Base-by-base conservation (phyloP, 2,797 vertebrate species). In the Oreonectes daqikongensis region DNA sequence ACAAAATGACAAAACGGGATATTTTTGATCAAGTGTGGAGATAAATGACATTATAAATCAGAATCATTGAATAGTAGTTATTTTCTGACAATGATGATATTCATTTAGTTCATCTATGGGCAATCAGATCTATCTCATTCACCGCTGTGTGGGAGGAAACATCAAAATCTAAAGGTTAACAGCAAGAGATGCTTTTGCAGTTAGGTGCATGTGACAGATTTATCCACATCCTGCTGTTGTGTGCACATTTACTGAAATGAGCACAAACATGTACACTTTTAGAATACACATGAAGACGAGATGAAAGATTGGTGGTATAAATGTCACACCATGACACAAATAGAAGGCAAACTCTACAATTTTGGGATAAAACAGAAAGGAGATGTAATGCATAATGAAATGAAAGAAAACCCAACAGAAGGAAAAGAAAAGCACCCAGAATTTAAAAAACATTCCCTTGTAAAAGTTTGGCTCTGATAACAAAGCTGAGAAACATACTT, bases 141-240 rank as follows among this genome's bases (percentile, higher is more conserved):
- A 64, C 35, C 57, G 82, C 73, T 80, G 84, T 86, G 59, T 83
- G 67, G 75, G 74, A 64, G 40, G 74, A 70, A 30, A 10, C 46
- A 55, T 60, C 17, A 42, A 53, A 46, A 44, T 66, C 11, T 35
- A 42, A 53, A 69, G 28, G 35, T 61, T 20, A n/a, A 55, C 32
- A 22, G 14, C 38, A 40, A 46, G 22, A 2, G 4, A 42, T 53
- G 55, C 30, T 59, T 24, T 68, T 75, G 3, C 38, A 64, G 75
- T 75, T 75, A 69, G 57, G 11, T 65, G 53, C 59, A 30, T 75
- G 80, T 75, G 35, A 67, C 48, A 59, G 12, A 55, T 28, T 42
- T 60, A 64, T 72, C 78, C 82, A 84, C 82, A 84, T 84, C 82
- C 82, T 84, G 77, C 73, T 60, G 40, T 24, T 70, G 50, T 44